A percentile compares a stretch with the other conserved stretches of the same genome.
Conservation (phyloP, 2,797 vertebrate genomes). For the Hirundo rustica region DNA sequence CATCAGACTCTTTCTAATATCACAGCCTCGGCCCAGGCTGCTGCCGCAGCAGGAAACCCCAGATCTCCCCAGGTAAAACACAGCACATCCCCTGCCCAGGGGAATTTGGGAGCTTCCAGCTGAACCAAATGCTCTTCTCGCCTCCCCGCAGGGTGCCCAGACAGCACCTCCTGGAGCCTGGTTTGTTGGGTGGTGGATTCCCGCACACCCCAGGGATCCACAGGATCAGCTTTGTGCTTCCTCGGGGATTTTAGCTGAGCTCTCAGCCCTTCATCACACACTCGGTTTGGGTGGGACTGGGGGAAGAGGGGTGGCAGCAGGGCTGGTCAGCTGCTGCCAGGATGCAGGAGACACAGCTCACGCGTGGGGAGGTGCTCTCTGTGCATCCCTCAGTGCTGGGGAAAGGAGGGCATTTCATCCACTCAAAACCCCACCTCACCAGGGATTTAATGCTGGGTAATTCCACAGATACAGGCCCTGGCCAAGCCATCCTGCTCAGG, state of each 20-base stretch:
- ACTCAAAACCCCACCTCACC: not conserved
- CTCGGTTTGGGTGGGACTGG: not conserved
- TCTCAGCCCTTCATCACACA: not conserved
- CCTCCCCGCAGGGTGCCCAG: not conserved
- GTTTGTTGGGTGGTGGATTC: not conserved
- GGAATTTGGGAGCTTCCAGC: not conserved
- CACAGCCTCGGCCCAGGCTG: not conserved
- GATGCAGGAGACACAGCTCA: not conserved
- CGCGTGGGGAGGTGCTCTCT: fast-evolving
- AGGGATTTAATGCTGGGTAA: fast-evolving
- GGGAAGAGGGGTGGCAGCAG: not conserved
- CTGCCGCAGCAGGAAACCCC: not conserved
- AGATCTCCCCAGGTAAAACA: not conserved
- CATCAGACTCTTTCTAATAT: not conserved
- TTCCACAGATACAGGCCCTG: not conserved
- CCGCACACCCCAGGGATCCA: not conserved
- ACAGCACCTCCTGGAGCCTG: not conserved
- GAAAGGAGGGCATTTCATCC: not conserved
- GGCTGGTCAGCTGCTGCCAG: not conserved
- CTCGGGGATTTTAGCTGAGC: not conserved
- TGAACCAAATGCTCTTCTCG: not conserved
- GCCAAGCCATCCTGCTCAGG: not conserved
- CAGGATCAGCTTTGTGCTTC: not conserved
- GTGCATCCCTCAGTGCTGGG: not conserved
- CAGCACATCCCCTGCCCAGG: too few relatives aligned